Evolutionary conservation across 2,888 invertebrate genomes (phyloP), one percentile per base, ranked within the genome.

Genomic region (Reticulitermes lucifugus): DNA sequence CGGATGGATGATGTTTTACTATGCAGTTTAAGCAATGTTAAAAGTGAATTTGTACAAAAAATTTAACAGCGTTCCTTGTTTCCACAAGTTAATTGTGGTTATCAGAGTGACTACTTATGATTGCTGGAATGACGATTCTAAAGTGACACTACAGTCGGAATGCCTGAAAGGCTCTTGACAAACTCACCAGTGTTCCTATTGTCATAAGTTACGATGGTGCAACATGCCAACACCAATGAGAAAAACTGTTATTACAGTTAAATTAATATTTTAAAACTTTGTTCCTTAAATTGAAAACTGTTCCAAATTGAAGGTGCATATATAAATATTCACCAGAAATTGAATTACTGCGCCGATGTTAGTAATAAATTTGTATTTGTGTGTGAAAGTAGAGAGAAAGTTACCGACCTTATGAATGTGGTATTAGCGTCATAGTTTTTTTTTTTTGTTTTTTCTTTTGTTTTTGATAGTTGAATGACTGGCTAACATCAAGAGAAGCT

Each of bases 171-270:
- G 22, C 70, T 77, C 46, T 22, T 65, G 41, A 77, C 46, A 83
- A 41, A 80, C 55, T 73, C 70, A 55, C 79, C 86, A 86, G 86
- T 82, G 84, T 86, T 86, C 86, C 86, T 86, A 86, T 82, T 59
- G 79, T 84, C 82, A 79, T 82, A 84, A 82, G 70, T 84, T 81
- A 43, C 43, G 80, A 80, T 80, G 81, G 81, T 81, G 65, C 70
- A 10, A 85, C 65, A 65, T 79, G 79, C 83, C 83, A 85, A 85
- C 85, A 85, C 85, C 85, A 83, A 85, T 85, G 73, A 73, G 41
- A 85, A 73, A 60, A 73, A 75, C 55, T 65, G 25, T 65, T 65
- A 65, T 25, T n/a, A 25, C 65, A 65, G 9, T 82, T 65, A 82
- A 25, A 73, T 25, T 55, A 71, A 41, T 43, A 73, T 73, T 77